Evolutionary conservation across 1,140 invertebrate species (phyloP).

Genomic region (Cyphomyrmex costatus): DNA sequence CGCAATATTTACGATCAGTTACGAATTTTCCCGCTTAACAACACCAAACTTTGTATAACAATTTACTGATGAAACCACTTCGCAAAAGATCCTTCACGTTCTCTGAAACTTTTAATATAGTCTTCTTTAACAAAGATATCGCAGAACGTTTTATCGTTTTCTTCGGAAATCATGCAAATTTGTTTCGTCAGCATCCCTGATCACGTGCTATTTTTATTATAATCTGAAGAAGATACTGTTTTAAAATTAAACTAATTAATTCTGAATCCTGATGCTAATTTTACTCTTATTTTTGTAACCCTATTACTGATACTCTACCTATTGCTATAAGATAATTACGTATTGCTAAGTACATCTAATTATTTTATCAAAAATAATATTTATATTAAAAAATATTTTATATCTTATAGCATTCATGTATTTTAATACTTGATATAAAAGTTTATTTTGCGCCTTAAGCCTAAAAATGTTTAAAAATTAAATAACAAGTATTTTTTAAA

Average conservation of each 20-base stretch:
- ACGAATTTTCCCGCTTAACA: background rate
- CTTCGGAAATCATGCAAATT: background rate
- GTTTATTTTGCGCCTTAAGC: background rate
- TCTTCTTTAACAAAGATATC: conserved; percentile 73
- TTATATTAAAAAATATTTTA: background rate
- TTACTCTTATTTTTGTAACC: background rate
- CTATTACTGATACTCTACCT: background rate
- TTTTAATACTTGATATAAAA: background rate
- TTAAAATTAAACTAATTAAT: background rate
- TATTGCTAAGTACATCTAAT: background rate
- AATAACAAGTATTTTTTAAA: background rate
- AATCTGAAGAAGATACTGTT: background rate
- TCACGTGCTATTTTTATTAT: background rate
- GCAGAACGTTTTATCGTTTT: conserved; percentile 16
- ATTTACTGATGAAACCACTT: conserved; percentile 54
- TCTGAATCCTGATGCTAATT: background rate
- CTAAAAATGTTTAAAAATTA: background rate
- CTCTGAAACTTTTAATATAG: conserved; percentile 71
- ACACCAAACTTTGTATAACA: conserved; percentile 35
- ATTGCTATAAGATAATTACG: no score
- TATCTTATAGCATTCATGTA: no score
- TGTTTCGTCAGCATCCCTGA: background rate
- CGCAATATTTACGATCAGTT: background rate
- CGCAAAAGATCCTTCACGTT: conserved; percentile 45
- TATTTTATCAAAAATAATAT: background rate